These are phyloP conservation scores for Pristionchus japonicus DNA, from an alignment of 2,888 invertebrate genomes.

Conservation along the genomic window DNA sequence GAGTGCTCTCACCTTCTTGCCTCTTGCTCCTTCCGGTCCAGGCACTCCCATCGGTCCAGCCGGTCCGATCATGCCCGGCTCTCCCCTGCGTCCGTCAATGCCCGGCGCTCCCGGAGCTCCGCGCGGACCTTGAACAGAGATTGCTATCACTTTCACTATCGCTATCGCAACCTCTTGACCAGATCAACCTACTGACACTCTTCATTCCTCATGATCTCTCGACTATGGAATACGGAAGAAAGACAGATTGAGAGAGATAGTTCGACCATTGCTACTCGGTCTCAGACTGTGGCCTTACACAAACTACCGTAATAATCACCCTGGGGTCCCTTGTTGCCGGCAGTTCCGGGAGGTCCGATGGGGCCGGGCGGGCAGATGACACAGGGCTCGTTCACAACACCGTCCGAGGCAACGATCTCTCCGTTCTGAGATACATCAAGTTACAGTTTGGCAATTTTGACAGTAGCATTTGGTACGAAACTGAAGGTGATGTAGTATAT, in stretches of 20 bases:
- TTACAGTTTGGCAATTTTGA: too few relatives aligned
- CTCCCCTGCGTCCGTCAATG: constrained; percentile 72
- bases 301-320: not conserved
- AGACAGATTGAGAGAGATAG: too few relatives aligned
- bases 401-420: constrained; percentile 59
- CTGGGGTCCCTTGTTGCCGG: constrained; percentile 71
- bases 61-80: constrained; percentile 73
- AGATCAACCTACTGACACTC: too few relatives aligned
- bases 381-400: constrained; percentile 68
- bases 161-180: too few relatives aligned
- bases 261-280: too few relatives aligned
- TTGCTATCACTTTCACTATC: too few relatives aligned
- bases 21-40: constrained; percentile 62
- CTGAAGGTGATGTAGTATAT: too few relatives aligned
- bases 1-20: constrained; percentile 58
- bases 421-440: constrained; percentile 63
- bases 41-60: constrained; percentile 68
- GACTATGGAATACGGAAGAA: too few relatives aligned
- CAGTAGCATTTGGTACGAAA: too few relatives aligned
- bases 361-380: constrained; percentile 73
- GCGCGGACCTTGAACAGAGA: constrained; percentile 59
- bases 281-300: too few relatives aligned
- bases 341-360: constrained; percentile 66
- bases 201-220: too few relatives aligned
- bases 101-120: constrained; percentile 68